Evolutionary conservation across 2,888 invertebrate species (phyloP).

Genomic region (Cerastis leucographa): DNA sequence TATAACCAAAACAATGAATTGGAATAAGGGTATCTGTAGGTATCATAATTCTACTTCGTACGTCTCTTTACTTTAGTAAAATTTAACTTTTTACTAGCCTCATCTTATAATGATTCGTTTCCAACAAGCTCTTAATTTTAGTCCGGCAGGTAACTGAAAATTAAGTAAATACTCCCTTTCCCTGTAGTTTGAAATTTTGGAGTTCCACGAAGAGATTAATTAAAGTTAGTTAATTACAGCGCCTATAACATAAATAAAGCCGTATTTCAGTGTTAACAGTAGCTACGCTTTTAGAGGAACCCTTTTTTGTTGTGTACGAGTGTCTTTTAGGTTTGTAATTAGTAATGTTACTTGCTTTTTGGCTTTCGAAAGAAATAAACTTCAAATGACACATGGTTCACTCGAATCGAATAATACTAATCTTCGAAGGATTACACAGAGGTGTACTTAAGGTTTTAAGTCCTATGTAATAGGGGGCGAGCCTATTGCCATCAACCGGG

Average conservation of each 20-base stretch:
- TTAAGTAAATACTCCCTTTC: constrained; percentile 55
- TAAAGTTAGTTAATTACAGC: constrained; percentile 60
- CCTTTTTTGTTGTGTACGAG: constrained; percentile 13
- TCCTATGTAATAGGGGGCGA: too few species aligned
- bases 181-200: constrained; percentile 54
- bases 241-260: constrained; percentile 48
- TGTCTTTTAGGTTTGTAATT: constrained; percentile 6
- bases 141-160: constrained; percentile 42
- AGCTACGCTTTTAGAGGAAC: background rate
- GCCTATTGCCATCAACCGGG: too few species aligned
- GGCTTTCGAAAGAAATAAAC: background rate
- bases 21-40: background rate
- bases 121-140: constrained; percentile 44
- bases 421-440: too few species aligned
- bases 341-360: background rate
- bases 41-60: background rate
- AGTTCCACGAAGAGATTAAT: constrained; percentile 54
- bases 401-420: too few species aligned
- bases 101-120: constrained; percentile 15
- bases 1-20: background rate
- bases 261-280: constrained; percentile 29
- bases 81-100: background rate
- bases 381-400: background rate
- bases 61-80: background rate
- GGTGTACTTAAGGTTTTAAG: too few species aligned